Base-by-base conservation (phyloP, 2,888 invertebrate genomes). In the Spodoptera littoralis region DNA sequence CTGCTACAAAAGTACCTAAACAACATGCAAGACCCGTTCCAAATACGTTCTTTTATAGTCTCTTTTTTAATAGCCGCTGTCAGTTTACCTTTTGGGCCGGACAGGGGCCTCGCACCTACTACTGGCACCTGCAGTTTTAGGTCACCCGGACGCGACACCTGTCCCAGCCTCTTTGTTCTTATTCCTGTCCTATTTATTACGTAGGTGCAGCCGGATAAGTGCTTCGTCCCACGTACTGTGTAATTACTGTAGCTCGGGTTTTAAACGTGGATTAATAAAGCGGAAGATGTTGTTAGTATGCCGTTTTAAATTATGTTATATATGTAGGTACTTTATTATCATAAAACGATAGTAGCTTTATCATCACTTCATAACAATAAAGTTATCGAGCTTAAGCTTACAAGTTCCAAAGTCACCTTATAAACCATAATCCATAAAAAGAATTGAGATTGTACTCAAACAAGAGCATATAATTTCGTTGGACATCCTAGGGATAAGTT, bases 101-200 rank as follows among this genome's bases (percentile, higher is more conserved):
- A 69, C 61, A 71, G 63, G 78, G 83, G 76, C 86, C 86, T 27
- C 88, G 87, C 91, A 90, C 88, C 88, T 89, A 77, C 79, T 82
- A 80, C 84, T 82, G 84, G 67, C 73, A 91, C 89, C 89, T 90
- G 88, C 88, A 89, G 82, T 92, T 91, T 88, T 90, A 93, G 93
- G 93, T 93, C 92, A 93, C 87, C 80, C 87, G 88, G 86, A 84
- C 87, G 83, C 84, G 81, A 79, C 83, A 81, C 83, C 84, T 82
- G 84, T 81, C 77, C 66, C 76, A 68, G 78, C 72, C 75, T 82
- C 85, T 84, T 84, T 86, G 85, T 86, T 87, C 86, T 84, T 83
- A 77, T 82, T 84, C 85, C 80, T 76, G 67, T 70, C 59, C 77
- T 60, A 69, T 79, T 77, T 79, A 61, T 70, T 65, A 69, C 76